Conservation (phyloP, 2,113 vertebrate genomes). For the Phocoena phocoena region DNA sequence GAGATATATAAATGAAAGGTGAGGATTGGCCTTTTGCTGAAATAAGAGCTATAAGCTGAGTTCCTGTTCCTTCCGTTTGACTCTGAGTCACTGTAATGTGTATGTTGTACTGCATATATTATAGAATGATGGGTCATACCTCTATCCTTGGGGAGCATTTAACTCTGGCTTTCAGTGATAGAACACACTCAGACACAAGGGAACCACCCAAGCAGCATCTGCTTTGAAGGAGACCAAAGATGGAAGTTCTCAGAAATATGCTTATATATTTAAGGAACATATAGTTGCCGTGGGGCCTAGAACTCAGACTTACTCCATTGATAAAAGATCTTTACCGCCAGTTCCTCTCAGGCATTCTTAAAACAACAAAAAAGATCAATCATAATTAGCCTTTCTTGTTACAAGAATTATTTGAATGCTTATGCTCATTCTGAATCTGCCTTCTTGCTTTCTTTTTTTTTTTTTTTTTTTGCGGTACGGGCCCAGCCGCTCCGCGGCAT, state of each 20-base stretch:
- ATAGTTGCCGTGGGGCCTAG: neutral
- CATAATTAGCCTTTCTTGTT: constrained; percentile 68
- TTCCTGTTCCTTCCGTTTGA: neutral
- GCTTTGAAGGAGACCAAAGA: neutral
- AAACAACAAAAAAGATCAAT: constrained; percentile 34
- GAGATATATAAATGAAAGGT: constrained; percentile 31
- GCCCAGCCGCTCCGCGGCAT: too few species aligned
- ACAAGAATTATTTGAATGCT: constrained; percentile 69
- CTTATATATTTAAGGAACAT: neutral
- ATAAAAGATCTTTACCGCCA: constrained; percentile 45
- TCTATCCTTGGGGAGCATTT: neutral
- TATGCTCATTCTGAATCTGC: constrained; percentile 37
- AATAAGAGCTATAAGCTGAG: neutral
- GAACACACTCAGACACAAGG: neutral
- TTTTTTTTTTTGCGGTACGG: too few species aligned
- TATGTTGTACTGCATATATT: neutral
- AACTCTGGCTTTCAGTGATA: neutral
- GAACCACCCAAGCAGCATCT: neutral
- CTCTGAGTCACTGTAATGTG: neutral
- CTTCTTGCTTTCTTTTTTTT: constrained; percentile 27
- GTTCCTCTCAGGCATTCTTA: constrained; percentile 64
- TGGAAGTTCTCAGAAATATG: neutral
- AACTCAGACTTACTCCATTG: neutral
- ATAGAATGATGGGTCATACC: neutral
- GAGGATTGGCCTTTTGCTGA: neutral